Conservation (phyloP, 2,888 invertebrate genomes). For the Protonemura montana region DNA sequence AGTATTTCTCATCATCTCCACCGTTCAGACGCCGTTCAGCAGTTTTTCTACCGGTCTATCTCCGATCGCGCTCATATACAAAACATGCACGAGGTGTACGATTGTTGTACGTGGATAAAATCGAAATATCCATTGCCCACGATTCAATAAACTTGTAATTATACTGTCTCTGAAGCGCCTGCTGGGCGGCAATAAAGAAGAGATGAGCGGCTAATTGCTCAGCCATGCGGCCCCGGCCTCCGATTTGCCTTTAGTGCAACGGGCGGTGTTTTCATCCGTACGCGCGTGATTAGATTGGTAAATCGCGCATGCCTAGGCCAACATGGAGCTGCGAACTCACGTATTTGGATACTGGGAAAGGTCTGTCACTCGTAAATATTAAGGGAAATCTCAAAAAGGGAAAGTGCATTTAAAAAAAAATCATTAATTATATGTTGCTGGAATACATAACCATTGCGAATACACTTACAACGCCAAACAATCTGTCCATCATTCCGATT, state of each 20-base stretch:
- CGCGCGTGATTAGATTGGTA: background rate
- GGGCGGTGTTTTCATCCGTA: background rate
- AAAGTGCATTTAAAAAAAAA: constrained; percentile 20
- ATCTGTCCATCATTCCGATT: background rate
- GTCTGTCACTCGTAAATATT: constrained; percentile 37
- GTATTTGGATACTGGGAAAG: background rate
- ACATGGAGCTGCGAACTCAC: background rate
- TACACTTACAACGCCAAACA: background rate
- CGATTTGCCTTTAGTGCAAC: background rate
- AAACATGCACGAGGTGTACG: background rate
- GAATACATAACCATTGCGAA: background rate
- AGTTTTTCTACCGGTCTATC: background rate
- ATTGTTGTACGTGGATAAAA: constrained; percentile 13
- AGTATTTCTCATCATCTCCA: constrained; percentile 17
- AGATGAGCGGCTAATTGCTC: background rate
- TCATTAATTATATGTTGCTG: constrained; percentile 26
- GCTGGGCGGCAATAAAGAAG: constrained; percentile 24
- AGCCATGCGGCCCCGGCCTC: background rate
- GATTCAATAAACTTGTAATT: constrained; percentile 46
- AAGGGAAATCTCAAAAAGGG: constrained; percentile 33
- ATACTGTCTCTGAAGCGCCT: constrained; percentile 42
- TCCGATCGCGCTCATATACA: background rate
- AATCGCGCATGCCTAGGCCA: background rate
- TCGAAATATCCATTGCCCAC: constrained; percentile 24
- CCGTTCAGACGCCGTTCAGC: background rate